Conservation (phyloP, 1,140 invertebrate species). For the Bombus terrestris region DNA sequence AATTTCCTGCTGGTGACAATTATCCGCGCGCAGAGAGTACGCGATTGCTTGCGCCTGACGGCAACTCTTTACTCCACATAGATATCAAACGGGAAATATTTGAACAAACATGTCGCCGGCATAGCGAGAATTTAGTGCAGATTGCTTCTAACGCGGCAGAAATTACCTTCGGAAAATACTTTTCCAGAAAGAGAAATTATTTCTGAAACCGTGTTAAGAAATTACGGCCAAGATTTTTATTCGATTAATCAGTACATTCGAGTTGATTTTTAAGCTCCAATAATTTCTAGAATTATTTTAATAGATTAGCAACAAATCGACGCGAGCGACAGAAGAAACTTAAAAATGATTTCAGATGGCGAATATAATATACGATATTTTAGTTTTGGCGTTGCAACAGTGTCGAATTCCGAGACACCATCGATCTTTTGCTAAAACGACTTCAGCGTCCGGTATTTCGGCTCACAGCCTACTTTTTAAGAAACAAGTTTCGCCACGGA, state of each 20-base stretch:
- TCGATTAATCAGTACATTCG: too few species aligned
- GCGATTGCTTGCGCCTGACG: conserved; percentile 41
- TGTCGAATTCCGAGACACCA: conserved; percentile 6
- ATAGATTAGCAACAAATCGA: too few species aligned
- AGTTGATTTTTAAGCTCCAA: too few species aligned
- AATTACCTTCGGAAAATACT: not conserved
- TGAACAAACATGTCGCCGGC: not conserved
- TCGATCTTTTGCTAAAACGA: conserved; percentile 31
- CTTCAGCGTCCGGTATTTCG: conserved; percentile 12
- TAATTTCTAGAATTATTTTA: too few species aligned
- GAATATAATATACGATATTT: not conserved
- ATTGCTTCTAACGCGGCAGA: not conserved
- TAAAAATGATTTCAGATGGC: not conserved
- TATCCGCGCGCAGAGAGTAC: conserved; percentile 42
- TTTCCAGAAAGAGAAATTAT: not conserved
- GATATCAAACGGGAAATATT: conserved; percentile 30
- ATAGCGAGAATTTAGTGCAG: not conserved
- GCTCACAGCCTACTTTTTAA: conserved; percentile 1
- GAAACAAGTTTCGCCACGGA: conserved; percentile 31
- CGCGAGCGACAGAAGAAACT: too few species aligned
- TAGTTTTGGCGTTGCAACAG: not conserved
- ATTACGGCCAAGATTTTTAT: too few species aligned
- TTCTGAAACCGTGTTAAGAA: too few species aligned
- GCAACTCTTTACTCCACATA: conserved; percentile 29
- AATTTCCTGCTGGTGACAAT: conserved; percentile 56